Base-by-base conservation (phyloP, 2,888 invertebrate species). In the Acanthococcus lagerstroemiae region DNA sequence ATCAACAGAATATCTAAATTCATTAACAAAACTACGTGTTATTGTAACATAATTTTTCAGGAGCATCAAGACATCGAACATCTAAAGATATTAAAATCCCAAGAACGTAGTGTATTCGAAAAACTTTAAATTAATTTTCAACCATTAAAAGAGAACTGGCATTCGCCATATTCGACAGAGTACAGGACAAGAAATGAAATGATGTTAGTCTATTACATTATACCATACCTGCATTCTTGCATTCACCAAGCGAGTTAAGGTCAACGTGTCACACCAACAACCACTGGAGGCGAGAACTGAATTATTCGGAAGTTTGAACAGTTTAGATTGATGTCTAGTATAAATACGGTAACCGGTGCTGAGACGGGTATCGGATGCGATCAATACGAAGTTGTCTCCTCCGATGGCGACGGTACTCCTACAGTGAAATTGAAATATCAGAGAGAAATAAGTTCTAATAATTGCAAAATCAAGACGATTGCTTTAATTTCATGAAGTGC, bases 251-350 rank as follows among this genome's bases (percentile, higher is more conserved):
- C 90, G 83, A 9, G 92, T 92, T 55, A 99, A 79, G 1, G 96
- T 92, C 19, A 96, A 79, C 4, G 92, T 90, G 78, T 99, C 99
- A 74, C 96, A 95, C 91, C 97, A 96, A 77, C 97, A 99, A 21
- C 97, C 97, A 22, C 92, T 86, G 66, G 92, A 91, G 0, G 92
- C 95, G n/a, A 99, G 79, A 44, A 97, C 87, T 1, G 95, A 94
- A 56, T 82, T 83, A 1, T 85, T 79, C 0, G 93, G 89, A 71
- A 96, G 77, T 70, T 83, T 80, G 74, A 93, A 93, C 9, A 95
- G 78, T 77, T 96, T 96, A 70, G 88, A 86, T 74, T 92, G 90
- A 66, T 91, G 84, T 45, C 95, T 82, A 0, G 93, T 89, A 73
- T 90, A 88, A 73, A 96, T 95, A 3, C 87, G 85, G 77, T 88